Conservation (phyloP, 2,113 vertebrate genomes). For the Myrmecophaga tridactyla region DNA sequence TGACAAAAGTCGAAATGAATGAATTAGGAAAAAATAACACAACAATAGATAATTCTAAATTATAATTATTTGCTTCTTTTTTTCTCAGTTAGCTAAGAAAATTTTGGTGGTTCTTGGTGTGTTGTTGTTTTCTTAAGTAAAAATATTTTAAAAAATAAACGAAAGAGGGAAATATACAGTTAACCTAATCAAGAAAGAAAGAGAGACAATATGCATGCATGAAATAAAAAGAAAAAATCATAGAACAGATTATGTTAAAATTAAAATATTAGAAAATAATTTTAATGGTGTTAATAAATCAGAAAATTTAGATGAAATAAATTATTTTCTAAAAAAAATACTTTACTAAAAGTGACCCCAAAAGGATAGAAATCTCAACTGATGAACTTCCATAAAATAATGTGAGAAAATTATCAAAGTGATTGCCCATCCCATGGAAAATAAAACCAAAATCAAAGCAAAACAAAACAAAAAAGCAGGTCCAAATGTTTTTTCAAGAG, state of each 20-base stretch:
- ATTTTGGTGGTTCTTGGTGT: too few species aligned
- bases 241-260: not conserved
- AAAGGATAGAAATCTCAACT: not conserved
- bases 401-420: not conserved
- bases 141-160: not conserved
- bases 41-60: not conserved
- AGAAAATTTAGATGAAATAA: not conserved
- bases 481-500: not conserved
- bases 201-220: not conserved
- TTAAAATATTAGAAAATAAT: not conserved
- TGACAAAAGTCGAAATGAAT: not conserved
- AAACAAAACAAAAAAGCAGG: not conserved
- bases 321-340: constrained; percentile 7
- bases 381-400: not conserved
- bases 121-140: too few species aligned
- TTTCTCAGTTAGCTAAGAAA: too few species aligned
- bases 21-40: not conserved
- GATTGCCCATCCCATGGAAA: not conserved
- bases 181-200: not conserved
- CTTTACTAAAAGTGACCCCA: not conserved
- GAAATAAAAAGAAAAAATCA: not conserved
- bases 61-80: not conserved
- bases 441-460: too few species aligned
- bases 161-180: not conserved
- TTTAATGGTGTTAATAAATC: not conserved